phyloP scores from a whole-genome alignment of 2,888 invertebrate species.

The Axea sp. region DNA sequence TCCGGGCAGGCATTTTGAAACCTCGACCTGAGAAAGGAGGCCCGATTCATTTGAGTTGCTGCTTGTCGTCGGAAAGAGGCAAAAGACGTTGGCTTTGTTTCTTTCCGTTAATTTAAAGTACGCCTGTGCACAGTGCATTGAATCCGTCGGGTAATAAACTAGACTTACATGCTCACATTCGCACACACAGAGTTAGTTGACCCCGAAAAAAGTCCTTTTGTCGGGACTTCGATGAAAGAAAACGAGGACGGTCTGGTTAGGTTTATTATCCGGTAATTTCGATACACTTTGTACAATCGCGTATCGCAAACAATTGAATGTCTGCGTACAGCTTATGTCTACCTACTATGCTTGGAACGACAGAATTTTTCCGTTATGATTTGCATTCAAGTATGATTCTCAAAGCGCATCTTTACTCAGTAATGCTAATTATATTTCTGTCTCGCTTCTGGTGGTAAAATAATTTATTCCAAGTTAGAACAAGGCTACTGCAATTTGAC shows the following conservation, averaged over 20 bases:
- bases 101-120: slow-evolving; percentile 39
- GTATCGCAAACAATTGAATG: slow-evolving; percentile 49
- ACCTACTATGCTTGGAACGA: slow-evolving; percentile 52
- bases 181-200: slow-evolving; percentile 8
- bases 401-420: slow-evolving; percentile 54
- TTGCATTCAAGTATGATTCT: slow-evolving; percentile 57
- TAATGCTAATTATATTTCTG: slow-evolving; percentile 54
- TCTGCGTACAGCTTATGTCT: slow-evolving; percentile 50
- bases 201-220: slow-evolving; percentile 22
- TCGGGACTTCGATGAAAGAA: slow-evolving; percentile 18
- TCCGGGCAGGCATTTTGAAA: slow-evolving; percentile 16
- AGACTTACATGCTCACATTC: slow-evolving; percentile 8
- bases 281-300: slow-evolving; percentile 42
- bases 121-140: slow-evolving; percentile 43
- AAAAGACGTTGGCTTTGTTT: slow-evolving; percentile 37
- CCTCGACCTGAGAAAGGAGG: slow-evolving; percentile 14
- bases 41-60: slow-evolving; percentile 42
- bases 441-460: slow-evolving; percentile 60
- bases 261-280: slow-evolving; percentile 50
- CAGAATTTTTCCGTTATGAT: slow-evolving; percentile 56
- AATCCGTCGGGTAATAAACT: slow-evolving; percentile 36
- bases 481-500: slow-evolving; percentile 45
- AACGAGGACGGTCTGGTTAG: slow-evolving; percentile 33
- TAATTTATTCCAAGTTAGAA: slow-evolving; percentile 45
- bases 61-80: slow-evolving; percentile 43